Conservation (phyloP, 2,888 invertebrate genomes). For the Idaea dimidiata region DNA sequence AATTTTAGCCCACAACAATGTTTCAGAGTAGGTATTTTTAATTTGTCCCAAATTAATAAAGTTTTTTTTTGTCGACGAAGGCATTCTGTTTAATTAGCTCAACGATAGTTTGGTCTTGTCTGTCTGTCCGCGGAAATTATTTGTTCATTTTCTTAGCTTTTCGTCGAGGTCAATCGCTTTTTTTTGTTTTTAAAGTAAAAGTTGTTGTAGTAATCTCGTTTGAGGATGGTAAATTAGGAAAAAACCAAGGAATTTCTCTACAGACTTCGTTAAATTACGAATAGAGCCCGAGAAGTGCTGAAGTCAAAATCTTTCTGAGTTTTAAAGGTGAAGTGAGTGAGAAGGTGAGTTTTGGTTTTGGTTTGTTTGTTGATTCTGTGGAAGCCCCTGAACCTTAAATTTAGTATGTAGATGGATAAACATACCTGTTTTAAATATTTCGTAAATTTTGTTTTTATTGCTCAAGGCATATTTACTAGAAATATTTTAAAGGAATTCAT, state of each 20-base stretch:
- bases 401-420: no score
- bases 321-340: no score
- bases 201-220: neutral
- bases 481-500: no score
- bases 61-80: neutral
- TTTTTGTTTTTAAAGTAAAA: neutral
- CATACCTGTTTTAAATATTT: no score
- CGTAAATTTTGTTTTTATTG: no score
- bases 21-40: neutral
- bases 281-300: neutral
- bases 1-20: neutral
- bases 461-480: no score
- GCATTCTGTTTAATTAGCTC: neutral
- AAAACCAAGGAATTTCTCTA: neutral
- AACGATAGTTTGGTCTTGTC: neutral
- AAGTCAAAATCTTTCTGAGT: neutral
- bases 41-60: neutral
- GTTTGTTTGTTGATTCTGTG: no score
- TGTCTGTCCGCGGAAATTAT: neutral
- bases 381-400: no score
- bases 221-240: neutral
- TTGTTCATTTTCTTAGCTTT: constrained; percentile 1
- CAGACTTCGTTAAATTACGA: neutral
- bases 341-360: no score
- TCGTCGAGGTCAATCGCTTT: neutral